Percentiles rank a stretch among this genome's conserved stretches.
phyloP scores from a whole-genome alignment of 1,140 invertebrate species.

The Bombus sylvicola region DNA sequence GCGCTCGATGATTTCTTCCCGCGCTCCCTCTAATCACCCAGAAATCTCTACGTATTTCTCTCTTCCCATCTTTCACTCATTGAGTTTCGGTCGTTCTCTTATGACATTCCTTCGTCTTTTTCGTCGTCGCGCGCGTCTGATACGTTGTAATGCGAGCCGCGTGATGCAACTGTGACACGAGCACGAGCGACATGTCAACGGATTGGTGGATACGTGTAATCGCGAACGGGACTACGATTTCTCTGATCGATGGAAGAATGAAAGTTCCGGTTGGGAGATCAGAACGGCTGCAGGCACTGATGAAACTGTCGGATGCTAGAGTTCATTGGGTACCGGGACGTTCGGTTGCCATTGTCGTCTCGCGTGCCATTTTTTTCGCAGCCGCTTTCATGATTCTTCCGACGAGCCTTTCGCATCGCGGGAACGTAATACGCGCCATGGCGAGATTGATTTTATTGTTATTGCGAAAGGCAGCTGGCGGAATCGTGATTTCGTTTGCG shows the following conservation, averaged over 20 bases:
- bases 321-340: constrained; percentile 19
- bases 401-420: background rate
- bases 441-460: background rate
- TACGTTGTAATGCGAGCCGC: background rate
- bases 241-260: constrained; percentile 48
- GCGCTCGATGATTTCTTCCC: constrained; percentile 13
- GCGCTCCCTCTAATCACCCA: background rate
- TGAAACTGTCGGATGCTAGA: constrained; percentile 19
- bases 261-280: constrained; percentile 48
- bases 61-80: background rate
- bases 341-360: constrained; percentile 22
- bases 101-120: background rate
- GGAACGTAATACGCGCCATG: background rate
- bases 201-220: background rate
- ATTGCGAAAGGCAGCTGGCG: background rate
- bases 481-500: background rate
- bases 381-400: background rate
- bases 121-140: background rate
- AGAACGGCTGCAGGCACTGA: constrained; percentile 28
- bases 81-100: background rate
- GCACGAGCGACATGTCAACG: background rate
- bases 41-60: background rate
- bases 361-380: constrained; percentile 12
- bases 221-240: constrained; percentile 12
- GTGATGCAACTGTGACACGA: background rate